Evolutionary conservation across 1,140 invertebrate species (phyloP).

Genomic region (Diploscapter pachys): DNA sequence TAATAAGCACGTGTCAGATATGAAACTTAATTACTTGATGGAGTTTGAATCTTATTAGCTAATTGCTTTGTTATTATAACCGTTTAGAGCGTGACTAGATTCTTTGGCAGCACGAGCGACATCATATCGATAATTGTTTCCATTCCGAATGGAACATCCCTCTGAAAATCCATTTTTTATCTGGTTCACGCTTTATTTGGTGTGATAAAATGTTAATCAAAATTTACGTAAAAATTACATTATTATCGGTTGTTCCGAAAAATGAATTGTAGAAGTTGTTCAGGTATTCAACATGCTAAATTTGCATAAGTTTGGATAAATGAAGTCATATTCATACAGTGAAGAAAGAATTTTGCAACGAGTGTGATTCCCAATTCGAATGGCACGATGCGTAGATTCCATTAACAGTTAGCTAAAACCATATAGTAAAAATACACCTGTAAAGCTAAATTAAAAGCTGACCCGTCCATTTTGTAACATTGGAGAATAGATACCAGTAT

Average conservation of each 20-base stretch:
- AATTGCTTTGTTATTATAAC: not conserved
- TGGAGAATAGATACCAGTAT: slow-evolving; percentile 33
- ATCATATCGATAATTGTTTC: slow-evolving; percentile 23
- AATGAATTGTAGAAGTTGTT: not conserved
- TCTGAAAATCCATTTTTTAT: slow-evolving; percentile 2
- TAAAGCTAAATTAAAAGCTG: not conserved
- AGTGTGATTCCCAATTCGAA: slow-evolving; percentile 24
- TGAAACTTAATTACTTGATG: no score
- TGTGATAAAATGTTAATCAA: not conserved
- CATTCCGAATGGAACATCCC: slow-evolving; percentile 28
- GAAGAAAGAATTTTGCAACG: slow-evolving; percentile 34
- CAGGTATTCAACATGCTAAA: slow-evolving; percentile 19
- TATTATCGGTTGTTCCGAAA: slow-evolving; percentile 8
- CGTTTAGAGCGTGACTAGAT: slow-evolving; percentile 31
- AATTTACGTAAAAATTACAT: not conserved
- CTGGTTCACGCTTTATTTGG: no score
- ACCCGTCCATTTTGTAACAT: slow-evolving; percentile 25
- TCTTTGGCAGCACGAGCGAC: slow-evolving; percentile 24
- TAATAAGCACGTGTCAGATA: no score
- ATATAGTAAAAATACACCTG: not conserved
- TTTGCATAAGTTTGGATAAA: slow-evolving; percentile 1
- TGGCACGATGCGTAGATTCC: slow-evolving; percentile 37
- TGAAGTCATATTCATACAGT: not conserved
- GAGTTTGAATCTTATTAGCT: no score
- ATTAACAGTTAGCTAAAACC: slow-evolving; percentile 28